phyloP scores from a whole-genome alignment of 2,113 vertebrate genomes.

The Oceanites oceanicus region DNA sequence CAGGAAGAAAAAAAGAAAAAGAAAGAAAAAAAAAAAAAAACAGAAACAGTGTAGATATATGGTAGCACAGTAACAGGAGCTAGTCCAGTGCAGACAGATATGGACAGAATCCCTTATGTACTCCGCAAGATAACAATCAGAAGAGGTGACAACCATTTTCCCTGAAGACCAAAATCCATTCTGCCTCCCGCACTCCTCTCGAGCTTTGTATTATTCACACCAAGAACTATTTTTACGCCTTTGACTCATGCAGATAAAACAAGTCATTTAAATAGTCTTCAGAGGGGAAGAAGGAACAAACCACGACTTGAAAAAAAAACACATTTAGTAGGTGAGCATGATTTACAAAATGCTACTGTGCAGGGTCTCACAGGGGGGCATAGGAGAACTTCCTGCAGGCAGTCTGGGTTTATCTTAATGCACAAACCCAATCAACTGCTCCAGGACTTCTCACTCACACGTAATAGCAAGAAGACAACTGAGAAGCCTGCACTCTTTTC shows the following conservation, averaged over 20 bases:
- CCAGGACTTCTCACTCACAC: not conserved
- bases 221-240: not conserved
- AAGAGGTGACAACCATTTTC: not conserved
- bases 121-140: not conserved
- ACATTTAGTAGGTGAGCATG: not conserved
- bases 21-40: too few species aligned
- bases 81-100: not conserved
- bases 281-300: not conserved
- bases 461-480: not conserved
- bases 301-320: not conserved
- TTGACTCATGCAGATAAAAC: not conserved
- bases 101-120: not conserved
- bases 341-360: not conserved
- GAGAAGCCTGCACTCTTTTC: not conserved
- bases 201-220: not conserved
- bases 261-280: not conserved
- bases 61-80: not conserved
- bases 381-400: not conserved
- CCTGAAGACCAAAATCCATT: conserved; percentile 2
- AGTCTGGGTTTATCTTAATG: not conserved
- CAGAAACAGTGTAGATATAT: not conserved
- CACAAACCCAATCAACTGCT: not conserved
- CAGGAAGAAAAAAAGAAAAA: not conserved
- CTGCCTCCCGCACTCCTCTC: not conserved
- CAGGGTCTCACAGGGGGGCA: not conserved